Conservation (phyloP, 2,888 invertebrate species). For the Plebejus melissa region DNA sequence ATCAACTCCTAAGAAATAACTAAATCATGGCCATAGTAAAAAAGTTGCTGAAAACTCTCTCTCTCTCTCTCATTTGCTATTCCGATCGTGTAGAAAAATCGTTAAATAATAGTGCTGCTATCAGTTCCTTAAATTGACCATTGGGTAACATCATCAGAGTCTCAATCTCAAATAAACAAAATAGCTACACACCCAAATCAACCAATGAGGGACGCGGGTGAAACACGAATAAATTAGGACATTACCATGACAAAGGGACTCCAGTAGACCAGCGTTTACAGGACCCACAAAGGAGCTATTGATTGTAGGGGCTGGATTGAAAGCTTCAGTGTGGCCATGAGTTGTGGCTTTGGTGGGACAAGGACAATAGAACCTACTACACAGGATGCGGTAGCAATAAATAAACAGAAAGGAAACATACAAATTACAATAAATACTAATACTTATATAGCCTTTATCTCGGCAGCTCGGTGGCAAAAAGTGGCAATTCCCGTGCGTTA, state of each 20-base stretch:
- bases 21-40: no score
- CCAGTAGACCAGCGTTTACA: slow-evolving; percentile 36
- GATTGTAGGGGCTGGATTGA: slow-evolving; percentile 23
- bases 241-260: slow-evolving; percentile 42
- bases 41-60: no score
- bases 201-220: neutral
- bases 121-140: neutral
- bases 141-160: neutral
- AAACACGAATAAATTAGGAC: slow-evolving; percentile 32
- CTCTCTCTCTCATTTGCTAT: no score
- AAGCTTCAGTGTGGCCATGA: neutral
- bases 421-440: neutral
- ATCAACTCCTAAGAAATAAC: no score
- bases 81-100: no score
- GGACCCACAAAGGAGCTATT: slow-evolving; percentile 34
- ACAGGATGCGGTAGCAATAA: neutral
- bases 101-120: no score
- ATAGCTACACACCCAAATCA: neutral
- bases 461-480: no score
- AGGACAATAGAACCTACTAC: neutral
- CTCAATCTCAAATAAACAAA: neutral
- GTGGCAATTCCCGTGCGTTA: no score
- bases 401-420: neutral
- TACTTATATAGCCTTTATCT: no score
- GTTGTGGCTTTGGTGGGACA: neutral